These are phyloP conservation scores for Coendou prehensilis DNA, from an alignment of 2,797 vertebrate species.

Conservation along the genomic window DNA sequence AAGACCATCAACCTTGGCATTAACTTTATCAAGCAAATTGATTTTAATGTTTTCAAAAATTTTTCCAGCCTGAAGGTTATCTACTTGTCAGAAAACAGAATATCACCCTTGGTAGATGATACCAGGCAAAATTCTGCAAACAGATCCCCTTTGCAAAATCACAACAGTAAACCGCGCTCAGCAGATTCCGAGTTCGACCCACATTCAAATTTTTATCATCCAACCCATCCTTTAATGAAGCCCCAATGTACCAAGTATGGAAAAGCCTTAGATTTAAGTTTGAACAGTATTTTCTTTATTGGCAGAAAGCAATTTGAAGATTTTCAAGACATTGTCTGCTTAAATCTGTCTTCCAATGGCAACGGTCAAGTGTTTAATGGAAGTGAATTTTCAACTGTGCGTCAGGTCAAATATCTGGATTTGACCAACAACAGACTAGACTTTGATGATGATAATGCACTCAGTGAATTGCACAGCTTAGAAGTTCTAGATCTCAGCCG, in stretches of 20 bases:
- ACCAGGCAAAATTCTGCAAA: conserved; percentile 27
- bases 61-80: conserved; percentile 88
- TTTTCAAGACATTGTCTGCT: conserved; percentile 90
- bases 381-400: conserved; percentile 89
- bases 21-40: conserved; percentile 87
- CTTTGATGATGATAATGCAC: conserved; percentile 90
- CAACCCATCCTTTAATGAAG: conserved; percentile 85
- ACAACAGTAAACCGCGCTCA: conserved; percentile 54
- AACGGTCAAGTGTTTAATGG: conserved; percentile 90
- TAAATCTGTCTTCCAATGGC: conserved; percentile 93
- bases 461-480: conserved; percentile 88
- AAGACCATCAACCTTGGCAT: conserved; percentile 83
- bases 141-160: conserved; percentile 38
- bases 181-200: conserved; percentile 40
- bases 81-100: conserved; percentile 92
- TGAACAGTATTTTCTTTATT: conserved; percentile 92
- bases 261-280: conserved; percentile 91
- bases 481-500: conserved; percentile 91
- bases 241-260: conserved; percentile 89
- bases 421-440: conserved; percentile 91
- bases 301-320: conserved; percentile 88
- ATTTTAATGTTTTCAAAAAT: conserved; percentile 87
- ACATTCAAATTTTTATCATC: conserved; percentile 76
- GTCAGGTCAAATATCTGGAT: conserved; percentile 91
- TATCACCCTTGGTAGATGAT: conserved; percentile 85